These are phyloP conservation scores for Tenodera sinensis DNA, from an alignment of 2,888 invertebrate genomes.

Conservation along the genomic window DNA sequence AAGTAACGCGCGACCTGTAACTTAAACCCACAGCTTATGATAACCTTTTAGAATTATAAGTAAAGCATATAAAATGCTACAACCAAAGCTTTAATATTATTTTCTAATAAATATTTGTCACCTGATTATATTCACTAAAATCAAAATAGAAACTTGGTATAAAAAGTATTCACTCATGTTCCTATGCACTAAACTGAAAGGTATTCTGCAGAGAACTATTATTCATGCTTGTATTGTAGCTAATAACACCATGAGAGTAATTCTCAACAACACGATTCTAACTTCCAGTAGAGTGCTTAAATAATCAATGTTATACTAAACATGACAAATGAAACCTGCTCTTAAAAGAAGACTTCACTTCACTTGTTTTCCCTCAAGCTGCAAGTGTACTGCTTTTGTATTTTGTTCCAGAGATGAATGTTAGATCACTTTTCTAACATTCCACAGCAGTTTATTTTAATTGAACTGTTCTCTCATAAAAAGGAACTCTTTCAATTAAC, in stretches of 20 bases:
- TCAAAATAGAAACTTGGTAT: neutral
- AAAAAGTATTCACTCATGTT: conserved; percentile 1
- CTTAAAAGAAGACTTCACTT: neutral
- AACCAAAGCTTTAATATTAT: neutral
- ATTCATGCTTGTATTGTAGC: neutral
- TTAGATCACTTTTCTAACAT: neutral
- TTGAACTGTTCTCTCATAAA: neutral
- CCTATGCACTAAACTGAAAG: neutral
- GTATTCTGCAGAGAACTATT: neutral
- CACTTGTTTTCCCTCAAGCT: neutral
- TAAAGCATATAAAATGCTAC: neutral
- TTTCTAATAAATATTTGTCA: neutral
- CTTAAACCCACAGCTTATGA: neutral
- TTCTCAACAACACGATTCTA: neutral
- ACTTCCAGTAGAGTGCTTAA: neutral
- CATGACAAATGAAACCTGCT: neutral
- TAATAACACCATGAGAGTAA: neutral
- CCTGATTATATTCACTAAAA: neutral
- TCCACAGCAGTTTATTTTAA: neutral
- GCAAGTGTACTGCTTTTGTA: neutral
- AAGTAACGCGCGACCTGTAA: no score
- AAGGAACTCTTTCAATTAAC: neutral
- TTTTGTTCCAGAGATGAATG: neutral
- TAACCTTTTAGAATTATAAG: neutral
- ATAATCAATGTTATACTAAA: neutral